phyloP scores from a whole-genome alignment of 1,140 invertebrate species.

The Thaumetopoea pityocampa region DNA sequence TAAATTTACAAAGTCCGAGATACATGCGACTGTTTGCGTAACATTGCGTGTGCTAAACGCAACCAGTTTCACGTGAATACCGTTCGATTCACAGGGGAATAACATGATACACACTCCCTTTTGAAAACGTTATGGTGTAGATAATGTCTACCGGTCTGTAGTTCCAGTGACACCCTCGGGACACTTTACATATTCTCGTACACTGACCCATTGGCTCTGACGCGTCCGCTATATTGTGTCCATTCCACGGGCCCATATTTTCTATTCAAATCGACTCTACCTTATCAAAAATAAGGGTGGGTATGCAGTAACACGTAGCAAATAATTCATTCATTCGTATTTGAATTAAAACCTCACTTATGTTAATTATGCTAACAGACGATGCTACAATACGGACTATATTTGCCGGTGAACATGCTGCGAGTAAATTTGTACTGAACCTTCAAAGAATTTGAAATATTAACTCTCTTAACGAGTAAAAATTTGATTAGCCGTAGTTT shows the following conservation, averaged over 20 bases:
- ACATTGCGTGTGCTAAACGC: no score
- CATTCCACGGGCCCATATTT: constrained; percentile 13
- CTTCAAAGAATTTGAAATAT: no score
- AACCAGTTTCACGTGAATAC: no score
- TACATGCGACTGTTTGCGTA: no score
- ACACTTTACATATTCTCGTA: constrained; percentile 29
- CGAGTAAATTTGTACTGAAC: constrained; percentile 19
- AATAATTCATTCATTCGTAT: constrained; percentile 16
- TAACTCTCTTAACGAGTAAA: no score
- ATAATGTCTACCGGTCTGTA: not conserved
- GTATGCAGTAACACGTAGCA: constrained; percentile 5
- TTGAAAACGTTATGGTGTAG: no score
- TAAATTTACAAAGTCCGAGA: no score
- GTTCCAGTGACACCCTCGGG: constrained; percentile 24
- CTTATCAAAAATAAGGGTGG: constrained; percentile 4
- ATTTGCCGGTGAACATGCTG: constrained; percentile 14
- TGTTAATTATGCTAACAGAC: constrained; percentile 20
- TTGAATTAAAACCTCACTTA: constrained; percentile 14
- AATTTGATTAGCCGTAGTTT: no score
- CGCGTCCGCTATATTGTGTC: constrained; percentile 27
- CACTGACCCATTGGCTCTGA: constrained; percentile 22
- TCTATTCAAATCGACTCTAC: constrained; percentile 14
- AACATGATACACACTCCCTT: no score
- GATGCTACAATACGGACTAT: constrained; percentile 16
- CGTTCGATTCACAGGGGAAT: no score